A percentile compares a stretch with the other conserved stretches of the same genome.
These are phyloP conservation scores for Sepioteuthis lessoniana DNA, from an alignment of 2,888 invertebrate species.

Conservation along the genomic window DNA sequence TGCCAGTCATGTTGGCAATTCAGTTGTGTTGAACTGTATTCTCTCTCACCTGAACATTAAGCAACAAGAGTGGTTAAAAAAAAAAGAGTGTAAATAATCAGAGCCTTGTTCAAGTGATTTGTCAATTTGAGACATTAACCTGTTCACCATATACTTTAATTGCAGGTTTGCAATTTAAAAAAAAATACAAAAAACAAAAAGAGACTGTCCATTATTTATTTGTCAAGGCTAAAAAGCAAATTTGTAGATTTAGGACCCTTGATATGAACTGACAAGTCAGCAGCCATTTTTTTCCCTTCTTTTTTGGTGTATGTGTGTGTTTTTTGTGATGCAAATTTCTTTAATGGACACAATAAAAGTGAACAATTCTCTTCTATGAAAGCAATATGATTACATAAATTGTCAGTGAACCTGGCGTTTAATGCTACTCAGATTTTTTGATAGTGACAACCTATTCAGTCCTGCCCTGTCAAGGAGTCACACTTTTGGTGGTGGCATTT, in stretches of 20 bases:
- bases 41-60: not conserved
- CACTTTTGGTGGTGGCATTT: not conserved
- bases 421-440: not conserved
- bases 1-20: too few species aligned
- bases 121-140: not conserved
- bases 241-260: not conserved
- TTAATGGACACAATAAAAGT: not conserved
- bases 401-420: not conserved
- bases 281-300: not conserved
- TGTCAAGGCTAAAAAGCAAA: not conserved
- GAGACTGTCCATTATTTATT: not conserved
- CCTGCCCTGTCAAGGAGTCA: not conserved
- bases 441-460: too few species aligned
- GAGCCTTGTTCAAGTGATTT: not conserved
- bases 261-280: not conserved
- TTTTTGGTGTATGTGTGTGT: not conserved
- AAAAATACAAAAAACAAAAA: not conserved
- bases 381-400: not conserved
- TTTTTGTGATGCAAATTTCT: not conserved
- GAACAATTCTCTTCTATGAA: not conserved
- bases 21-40: not conserved
- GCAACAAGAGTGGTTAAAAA: not conserved
- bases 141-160: constrained; percentile 10
- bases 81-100: not conserved
- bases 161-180: not conserved